These are phyloP conservation scores for Urechis unicinctus DNA, from an alignment of 2,888 invertebrate species.

Conservation along the genomic window DNA sequence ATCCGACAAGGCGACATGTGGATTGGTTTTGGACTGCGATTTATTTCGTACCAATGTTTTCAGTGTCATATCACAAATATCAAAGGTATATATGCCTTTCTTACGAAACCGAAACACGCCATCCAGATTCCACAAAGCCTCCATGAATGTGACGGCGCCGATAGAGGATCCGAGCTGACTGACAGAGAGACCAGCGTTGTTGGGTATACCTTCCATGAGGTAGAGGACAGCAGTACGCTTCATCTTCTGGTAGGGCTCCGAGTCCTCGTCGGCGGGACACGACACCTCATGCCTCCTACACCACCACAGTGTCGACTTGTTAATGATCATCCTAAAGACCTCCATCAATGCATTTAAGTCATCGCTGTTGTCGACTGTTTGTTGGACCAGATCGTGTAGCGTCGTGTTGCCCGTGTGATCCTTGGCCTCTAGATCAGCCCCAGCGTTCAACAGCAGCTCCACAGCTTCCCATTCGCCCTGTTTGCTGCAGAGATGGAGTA, in stretches of 20 bases:
- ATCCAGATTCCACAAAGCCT: too few relatives aligned
- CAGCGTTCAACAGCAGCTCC: conserved; percentile 24
- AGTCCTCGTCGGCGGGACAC: background rate
- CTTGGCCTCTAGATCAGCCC: conserved; percentile 26
- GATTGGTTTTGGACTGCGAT: too few relatives aligned
- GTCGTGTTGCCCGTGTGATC: conserved; percentile 32
- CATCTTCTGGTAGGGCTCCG: background rate
- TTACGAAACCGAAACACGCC: too few relatives aligned
- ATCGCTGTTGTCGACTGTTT: conserved; percentile 10
- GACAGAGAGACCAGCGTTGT: too few relatives aligned
- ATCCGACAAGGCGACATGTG: too few relatives aligned
- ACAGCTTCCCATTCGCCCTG: conserved; percentile 14
- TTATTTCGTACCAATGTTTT: too few relatives aligned
- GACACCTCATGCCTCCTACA: background rate
- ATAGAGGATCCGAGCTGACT: too few relatives aligned
- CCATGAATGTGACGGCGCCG: too few relatives aligned
- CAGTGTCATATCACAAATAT: too few relatives aligned
- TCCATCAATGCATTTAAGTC: background rate
- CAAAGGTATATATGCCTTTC: too few relatives aligned
- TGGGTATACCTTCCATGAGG: too few relatives aligned
- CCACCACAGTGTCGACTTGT: background rate
- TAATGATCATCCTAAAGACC: background rate
- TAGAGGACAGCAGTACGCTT: too few relatives aligned
- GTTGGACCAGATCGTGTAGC: conserved; percentile 27
- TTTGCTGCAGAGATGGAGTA: conserved; percentile 11